phyloP scores from a whole-genome alignment of 2,888 invertebrate species.

The Tridacna crocea region DNA sequence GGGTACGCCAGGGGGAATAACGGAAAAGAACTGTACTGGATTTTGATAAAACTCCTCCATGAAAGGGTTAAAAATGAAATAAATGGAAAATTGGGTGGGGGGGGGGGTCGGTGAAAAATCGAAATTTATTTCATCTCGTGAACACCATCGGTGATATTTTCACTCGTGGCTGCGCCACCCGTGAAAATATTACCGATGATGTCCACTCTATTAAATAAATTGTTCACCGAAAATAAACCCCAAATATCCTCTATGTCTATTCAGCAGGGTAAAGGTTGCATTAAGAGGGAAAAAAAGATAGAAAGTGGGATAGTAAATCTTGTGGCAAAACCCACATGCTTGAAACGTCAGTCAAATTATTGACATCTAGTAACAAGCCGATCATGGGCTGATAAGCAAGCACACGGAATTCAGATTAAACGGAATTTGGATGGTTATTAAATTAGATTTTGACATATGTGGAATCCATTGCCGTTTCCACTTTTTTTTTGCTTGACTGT shows the following conservation, averaged over 20 bases:
- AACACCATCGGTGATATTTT: too few species aligned
- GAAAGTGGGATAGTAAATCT: background rate
- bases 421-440: conserved; percentile 22
- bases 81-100: too few species aligned
- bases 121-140: too few species aligned
- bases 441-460: conserved; percentile 27
- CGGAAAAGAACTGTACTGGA: too few species aligned
- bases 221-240: too few species aligned
- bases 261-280: background rate
- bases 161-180: too few species aligned
- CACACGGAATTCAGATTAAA: conserved; percentile 18
- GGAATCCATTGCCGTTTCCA: conserved; percentile 14
- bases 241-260: background rate
- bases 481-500: conserved; percentile 11
- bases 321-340: conserved; percentile 27
- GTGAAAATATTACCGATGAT: too few species aligned
- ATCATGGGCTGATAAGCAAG: conserved; percentile 27
- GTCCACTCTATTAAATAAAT: too few species aligned
- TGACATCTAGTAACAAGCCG: conserved; percentile 27
- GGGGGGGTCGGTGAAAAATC: too few species aligned
- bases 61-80: too few species aligned
- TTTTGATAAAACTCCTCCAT: too few species aligned
- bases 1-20: too few species aligned
- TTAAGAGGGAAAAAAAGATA: background rate
- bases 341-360: conserved; percentile 27